Percentiles rank a stretch among this genome's conserved stretches.
These are phyloP conservation scores for Enteromius thamalakanensis DNA, from an alignment of 2,797 vertebrate species.

Conservation along the genomic window DNA sequence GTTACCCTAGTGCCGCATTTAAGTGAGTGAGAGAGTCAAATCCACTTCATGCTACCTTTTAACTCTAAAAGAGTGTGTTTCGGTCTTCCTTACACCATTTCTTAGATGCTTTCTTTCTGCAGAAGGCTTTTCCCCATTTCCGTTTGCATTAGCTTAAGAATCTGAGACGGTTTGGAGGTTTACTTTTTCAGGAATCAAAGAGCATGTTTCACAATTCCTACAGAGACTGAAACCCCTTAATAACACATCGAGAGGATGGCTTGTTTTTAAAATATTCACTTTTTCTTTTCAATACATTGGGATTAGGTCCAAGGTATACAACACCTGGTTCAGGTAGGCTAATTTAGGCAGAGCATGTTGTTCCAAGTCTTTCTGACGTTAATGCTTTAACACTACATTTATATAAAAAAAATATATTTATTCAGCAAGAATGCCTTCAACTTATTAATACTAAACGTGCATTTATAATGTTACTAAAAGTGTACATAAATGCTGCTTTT, in stretches of 20 bases:
- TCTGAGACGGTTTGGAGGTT: background rate
- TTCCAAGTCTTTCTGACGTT: background rate
- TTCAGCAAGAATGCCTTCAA: background rate
- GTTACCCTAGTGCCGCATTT: background rate
- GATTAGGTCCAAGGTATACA: background rate
- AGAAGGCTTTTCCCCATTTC: slow-evolving; percentile 16
- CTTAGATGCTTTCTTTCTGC: slow-evolving; percentile 4
- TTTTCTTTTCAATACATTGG: background rate
- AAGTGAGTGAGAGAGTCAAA: background rate
- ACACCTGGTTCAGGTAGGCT: background rate
- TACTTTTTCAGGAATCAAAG: slow-evolving; percentile 9
- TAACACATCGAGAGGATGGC: background rate
- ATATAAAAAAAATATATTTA: background rate
- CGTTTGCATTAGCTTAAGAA: slow-evolving; percentile 3
- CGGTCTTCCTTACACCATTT: background rate
- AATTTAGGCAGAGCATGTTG: background rate
- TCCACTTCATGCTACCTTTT: background rate
- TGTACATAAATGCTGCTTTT: background rate
- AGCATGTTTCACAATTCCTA: background rate
- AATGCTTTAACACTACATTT: background rate
- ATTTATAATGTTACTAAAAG: background rate
- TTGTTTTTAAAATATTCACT: background rate
- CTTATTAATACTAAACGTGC: background rate
- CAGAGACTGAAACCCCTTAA: background rate
- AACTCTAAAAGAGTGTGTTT: background rate